Conservation (phyloP, 2,113 vertebrate genomes). For the Pica pica region DNA sequence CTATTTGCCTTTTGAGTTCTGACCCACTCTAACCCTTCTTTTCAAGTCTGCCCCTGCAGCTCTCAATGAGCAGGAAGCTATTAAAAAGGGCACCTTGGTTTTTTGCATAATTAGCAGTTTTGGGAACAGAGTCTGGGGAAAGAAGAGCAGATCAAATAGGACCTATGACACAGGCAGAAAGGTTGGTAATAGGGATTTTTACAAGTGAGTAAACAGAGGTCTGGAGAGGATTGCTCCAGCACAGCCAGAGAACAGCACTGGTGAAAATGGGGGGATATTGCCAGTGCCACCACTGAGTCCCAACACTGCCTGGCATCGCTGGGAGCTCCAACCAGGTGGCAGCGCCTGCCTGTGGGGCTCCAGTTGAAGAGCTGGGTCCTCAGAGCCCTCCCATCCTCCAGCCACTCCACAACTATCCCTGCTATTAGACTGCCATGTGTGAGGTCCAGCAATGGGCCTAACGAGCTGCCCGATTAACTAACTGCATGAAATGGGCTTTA, state of each 20-base stretch:
- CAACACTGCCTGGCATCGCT: rapidly evolving
- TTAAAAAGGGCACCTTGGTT: neutral
- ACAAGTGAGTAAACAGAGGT: neutral
- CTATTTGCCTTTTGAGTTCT: neutral
- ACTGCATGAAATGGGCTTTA: constrained; percentile 23
- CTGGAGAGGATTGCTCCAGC: neutral
- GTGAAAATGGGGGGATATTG: rapidly evolving
- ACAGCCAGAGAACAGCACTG: rapidly evolving
- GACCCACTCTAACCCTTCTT: neutral
- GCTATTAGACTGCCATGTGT: neutral
- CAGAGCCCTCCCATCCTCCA: neutral
- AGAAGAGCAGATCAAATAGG: neutral
- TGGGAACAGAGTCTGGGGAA: neutral
- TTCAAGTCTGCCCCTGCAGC: neutral
- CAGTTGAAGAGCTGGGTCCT: neutral
- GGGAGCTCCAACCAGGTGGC: neutral
- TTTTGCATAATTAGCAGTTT: neutral
- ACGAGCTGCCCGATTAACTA: neutral
- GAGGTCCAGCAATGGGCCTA: neutral
- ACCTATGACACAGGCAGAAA: neutral
- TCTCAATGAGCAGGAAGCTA: neutral
- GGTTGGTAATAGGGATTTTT: neutral
- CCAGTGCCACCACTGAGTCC: rapidly evolving
- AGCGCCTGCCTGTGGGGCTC: rapidly evolving
- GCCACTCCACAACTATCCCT: neutral